A percentile compares a stretch with the other conserved stretches of the same genome.
These are phyloP conservation scores for Mylabris phalerata DNA, from an alignment of 1,140 invertebrate species.

Conservation along the genomic window DNA sequence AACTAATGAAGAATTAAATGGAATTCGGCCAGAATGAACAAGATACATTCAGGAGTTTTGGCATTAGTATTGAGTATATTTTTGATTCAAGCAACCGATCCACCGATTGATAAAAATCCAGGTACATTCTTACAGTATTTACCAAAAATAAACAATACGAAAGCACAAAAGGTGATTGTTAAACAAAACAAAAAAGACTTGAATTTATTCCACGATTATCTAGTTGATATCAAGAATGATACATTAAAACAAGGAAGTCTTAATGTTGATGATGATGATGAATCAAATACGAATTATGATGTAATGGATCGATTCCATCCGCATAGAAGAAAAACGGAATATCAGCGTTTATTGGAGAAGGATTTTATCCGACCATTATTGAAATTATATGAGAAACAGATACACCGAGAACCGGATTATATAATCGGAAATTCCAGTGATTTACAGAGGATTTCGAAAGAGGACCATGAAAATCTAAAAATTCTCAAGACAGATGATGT, in stretches of 20 bases:
- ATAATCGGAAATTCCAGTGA: slow-evolving; percentile 16
- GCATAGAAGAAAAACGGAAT: slow-evolving; percentile 29
- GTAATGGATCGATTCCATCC: slow-evolving; percentile 28
- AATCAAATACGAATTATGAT: slow-evolving; percentile 15
- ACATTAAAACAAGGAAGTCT: slow-evolving; percentile 2
- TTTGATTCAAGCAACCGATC: slow-evolving; percentile 40
- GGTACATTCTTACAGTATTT: slow-evolving; percentile 23
- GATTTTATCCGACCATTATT: slow-evolving; percentile 37
- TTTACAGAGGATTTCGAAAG: slow-evolving; percentile 33
- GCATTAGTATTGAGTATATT: slow-evolving; percentile 40
- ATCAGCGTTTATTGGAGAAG: slow-evolving; percentile 35
- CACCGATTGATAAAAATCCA: slow-evolving; percentile 29
- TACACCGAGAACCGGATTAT: slow-evolving; percentile 23
- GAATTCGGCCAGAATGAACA: slow-evolving; percentile 39
- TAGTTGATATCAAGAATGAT: slow-evolving; percentile 14
- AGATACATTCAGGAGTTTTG: slow-evolving; percentile 38
- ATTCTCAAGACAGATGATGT: slow-evolving; percentile 30
- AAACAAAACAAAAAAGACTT: slow-evolving; percentile 8
- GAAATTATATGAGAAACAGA: slow-evolving; percentile 31
- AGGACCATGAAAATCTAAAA: slow-evolving; percentile 31
- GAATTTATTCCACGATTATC: slow-evolving; percentile 19
- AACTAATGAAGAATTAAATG: slow-evolving; percentile 30
- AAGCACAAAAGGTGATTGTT: neutral
- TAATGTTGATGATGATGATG: slow-evolving; percentile 1
- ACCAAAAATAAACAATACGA: slow-evolving; percentile 1